These are phyloP conservation scores for Temnothorax ravouxi DNA, from an alignment of 2,888 invertebrate genomes.

Conservation along the genomic window DNA sequence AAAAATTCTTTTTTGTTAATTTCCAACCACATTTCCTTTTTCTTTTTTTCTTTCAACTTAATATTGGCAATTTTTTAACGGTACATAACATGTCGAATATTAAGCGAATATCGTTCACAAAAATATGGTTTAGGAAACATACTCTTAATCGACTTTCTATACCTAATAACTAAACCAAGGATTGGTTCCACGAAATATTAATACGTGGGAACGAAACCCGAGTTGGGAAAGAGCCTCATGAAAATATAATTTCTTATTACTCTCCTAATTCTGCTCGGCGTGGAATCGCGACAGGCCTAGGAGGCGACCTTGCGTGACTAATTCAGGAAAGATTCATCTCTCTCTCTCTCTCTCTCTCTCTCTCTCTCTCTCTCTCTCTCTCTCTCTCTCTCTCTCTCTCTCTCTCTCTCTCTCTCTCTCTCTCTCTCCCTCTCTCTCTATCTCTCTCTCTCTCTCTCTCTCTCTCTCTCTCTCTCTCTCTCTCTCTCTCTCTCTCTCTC, in stretches of 20 bases:
- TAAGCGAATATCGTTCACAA: not conserved
- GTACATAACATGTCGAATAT: not conserved
- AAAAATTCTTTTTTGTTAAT: not conserved
- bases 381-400: too few species aligned
- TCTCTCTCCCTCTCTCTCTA: not conserved
- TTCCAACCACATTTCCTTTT: not conserved
- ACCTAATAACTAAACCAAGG: not conserved
- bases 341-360: not conserved
- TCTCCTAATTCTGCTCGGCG: not conserved
- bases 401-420: too few species aligned
- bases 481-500: conserved; percentile 27
- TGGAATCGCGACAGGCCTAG: not conserved
- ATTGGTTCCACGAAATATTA: conserved; percentile 12
- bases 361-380: too few species aligned
- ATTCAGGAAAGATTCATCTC: conserved; percentile 36
- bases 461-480: not conserved
- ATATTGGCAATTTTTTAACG: not conserved
- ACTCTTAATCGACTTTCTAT: not conserved
- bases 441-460: not conserved
- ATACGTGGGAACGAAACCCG: not conserved
- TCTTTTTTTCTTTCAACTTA: not conserved
- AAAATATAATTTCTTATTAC: conserved; percentile 31
- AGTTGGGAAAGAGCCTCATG: not conserved
- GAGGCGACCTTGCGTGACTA: not conserved
- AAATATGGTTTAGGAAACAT: not conserved